phyloP scores from a whole-genome alignment of 1,140 invertebrate species.

The Danaus plexippus region DNA sequence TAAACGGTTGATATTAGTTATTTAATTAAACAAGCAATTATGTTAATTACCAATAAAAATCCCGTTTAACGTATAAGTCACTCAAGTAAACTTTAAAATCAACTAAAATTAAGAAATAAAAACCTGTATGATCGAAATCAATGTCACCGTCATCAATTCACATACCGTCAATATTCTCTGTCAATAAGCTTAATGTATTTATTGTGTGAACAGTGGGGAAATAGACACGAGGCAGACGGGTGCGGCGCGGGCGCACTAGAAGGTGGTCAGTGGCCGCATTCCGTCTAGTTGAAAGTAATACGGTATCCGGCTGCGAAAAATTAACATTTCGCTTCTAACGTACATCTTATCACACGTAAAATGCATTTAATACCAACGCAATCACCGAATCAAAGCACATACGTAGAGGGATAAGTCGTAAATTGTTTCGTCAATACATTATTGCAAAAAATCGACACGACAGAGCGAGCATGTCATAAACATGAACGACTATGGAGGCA shows the following conservation, averaged over 20 bases:
- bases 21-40: no score
- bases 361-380: conserved; percentile 1
- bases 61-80: no score
- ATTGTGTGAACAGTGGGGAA: conserved; percentile 10
- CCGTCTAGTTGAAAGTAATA: conserved; percentile 64
- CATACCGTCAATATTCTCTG: no score
- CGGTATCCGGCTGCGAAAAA: conserved; percentile 67
- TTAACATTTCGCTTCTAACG: conserved; percentile 38
- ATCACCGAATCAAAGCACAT: conserved; percentile 7
- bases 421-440: conserved; percentile 14
- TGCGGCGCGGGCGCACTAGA: conserved; percentile 45
- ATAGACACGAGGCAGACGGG: conserved; percentile 36
- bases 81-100: no score
- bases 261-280: conserved; percentile 65
- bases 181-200: conserved; percentile 14
- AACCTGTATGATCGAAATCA: no score
- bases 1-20: no score
- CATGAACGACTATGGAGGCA: not conserved
- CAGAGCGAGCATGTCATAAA: conserved; percentile 12
- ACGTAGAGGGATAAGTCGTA: conserved; percentile 8
- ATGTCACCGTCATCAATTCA: no score
- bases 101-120: no score
- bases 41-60: no score
- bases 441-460: conserved; percentile 15
- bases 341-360: conserved; percentile 7